Evolutionary conservation across 2,888 invertebrate genomes (phyloP), one percentile per base, ranked within the genome.

Genomic region (Ormyrus nitidulus): DNA sequence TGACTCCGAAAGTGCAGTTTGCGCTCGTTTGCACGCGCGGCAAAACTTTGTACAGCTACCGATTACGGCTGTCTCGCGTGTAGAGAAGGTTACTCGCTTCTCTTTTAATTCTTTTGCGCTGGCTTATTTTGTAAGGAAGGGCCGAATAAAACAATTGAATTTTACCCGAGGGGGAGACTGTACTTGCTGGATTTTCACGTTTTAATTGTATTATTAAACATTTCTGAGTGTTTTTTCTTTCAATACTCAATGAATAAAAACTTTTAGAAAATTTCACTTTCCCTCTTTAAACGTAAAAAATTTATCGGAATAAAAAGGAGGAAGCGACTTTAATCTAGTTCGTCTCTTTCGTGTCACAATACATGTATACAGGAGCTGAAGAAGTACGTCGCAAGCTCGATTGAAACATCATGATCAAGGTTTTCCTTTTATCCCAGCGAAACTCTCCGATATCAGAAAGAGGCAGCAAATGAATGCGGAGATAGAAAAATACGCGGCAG

Each of bases 361-460:
- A 5, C 19, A 19, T 58, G 58, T 1, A 58, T 62, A 54, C 78
- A 34, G 54, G 62, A 34, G 34, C 34, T 44, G 54, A 11, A 62
- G 44, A 77, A 66, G 56, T 51, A 77, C 72, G 65, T 54, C 54
- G 49, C 77, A 77, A 79, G 76, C 75, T 81, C 81, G 79, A 81
- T 81, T 81, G 79, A 79, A 65, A 77, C 61, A 49, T 59, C 72
- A 68, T 81, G 81, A 81, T 81, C 76, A 81, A 81, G 76, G 79
- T 69, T 46, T 66, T 34, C 59, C 66, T 72, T 79, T 75, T 64
- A 68, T 66, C 78, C 76, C 72, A 81, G 58, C 78, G 34, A 34
- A 75, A 66, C 66, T 78, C 78, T 72, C 34, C 77, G 65, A 79
- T 79, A 77, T 70, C 75, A 68, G 62, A 70, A 53, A 48, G 34